Evolutionary conservation across 2,888 invertebrate species (phyloP).

Genomic region (Himalopsyche tibetana): DNA sequence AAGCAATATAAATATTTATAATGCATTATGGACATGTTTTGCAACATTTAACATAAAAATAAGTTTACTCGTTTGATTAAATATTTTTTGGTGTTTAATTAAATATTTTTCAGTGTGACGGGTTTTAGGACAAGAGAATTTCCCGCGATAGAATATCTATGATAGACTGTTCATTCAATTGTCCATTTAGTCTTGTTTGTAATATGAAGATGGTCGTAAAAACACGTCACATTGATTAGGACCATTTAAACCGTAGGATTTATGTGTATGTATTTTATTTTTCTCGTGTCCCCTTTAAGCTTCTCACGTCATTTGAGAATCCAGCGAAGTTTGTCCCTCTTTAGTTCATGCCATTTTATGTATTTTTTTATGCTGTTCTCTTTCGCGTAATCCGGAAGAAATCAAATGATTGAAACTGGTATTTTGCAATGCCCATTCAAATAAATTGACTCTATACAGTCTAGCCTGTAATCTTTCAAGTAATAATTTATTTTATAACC

Average conservation of each 20-base stretch:
- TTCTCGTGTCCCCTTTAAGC: background rate
- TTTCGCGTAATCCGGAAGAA: slow-evolving; percentile 56
- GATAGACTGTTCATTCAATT: no score
- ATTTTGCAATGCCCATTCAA: slow-evolving; percentile 55
- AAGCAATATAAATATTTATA: no score
- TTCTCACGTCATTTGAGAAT: background rate
- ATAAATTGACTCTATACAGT: slow-evolving; percentile 38
- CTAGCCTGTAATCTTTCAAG: slow-evolving; percentile 44
- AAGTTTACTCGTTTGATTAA: no score
- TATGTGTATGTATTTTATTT: background rate
- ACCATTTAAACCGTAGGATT: background rate
- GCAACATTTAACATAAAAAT: no score
- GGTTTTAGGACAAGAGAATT: no score
- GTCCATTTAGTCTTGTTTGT: no score
- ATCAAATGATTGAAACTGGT: slow-evolving; percentile 54
- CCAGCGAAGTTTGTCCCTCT: background rate
- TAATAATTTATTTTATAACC: slow-evolving; percentile 43
- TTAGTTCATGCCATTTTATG: background rate
- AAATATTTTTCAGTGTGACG: no score
- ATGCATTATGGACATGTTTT: no score
- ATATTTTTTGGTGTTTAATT: no score
- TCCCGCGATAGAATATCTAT: no score
- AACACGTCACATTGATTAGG: background rate
- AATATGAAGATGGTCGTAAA: no score
- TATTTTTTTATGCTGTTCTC: background rate